Conservation (phyloP, 2,113 vertebrate species). For the Xenopus borealis region DNA sequence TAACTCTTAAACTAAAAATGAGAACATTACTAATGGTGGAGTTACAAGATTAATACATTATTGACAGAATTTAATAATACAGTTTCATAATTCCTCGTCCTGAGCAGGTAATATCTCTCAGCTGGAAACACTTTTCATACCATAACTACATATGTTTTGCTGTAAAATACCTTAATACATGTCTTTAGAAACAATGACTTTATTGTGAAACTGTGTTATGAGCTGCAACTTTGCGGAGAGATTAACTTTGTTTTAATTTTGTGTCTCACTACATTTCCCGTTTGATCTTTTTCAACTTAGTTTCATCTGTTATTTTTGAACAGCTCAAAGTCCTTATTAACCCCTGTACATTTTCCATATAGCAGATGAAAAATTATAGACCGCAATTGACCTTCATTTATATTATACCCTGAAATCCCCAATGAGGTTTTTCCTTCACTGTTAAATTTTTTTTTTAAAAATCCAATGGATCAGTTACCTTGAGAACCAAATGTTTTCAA, state of each 20-base stretch:
- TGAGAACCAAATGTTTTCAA: too few relatives aligned
- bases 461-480: too few relatives aligned
- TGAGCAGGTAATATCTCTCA: conserved; percentile 63
- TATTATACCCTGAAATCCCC: too few relatives aligned
- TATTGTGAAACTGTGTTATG: conserved; percentile 51
- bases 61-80: conserved; percentile 80
- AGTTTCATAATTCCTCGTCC: conserved; percentile 76
- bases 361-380: too few relatives aligned
- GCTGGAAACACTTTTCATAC: conserved; percentile 61
- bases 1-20: conserved; percentile 30
- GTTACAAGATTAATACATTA: conserved; percentile 69
- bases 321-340: too few relatives aligned
- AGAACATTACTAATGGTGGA: conserved; percentile 52
- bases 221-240: conserved; percentile 37
- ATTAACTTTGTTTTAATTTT: conserved; percentile 60
- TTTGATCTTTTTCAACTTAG: background rate
- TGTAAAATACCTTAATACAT: conserved; percentile 63
- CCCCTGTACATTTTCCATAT: too few relatives aligned
- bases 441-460: too few relatives aligned
- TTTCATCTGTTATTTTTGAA: background rate
- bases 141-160: conserved; percentile 61
- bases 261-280: conserved; percentile 52
- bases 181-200: conserved; percentile 61
- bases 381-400: too few relatives aligned
- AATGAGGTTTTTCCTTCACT: too few relatives aligned